phyloP scores from a whole-genome alignment of 2,888 invertebrate species.

The Tipula lateralis region DNA sequence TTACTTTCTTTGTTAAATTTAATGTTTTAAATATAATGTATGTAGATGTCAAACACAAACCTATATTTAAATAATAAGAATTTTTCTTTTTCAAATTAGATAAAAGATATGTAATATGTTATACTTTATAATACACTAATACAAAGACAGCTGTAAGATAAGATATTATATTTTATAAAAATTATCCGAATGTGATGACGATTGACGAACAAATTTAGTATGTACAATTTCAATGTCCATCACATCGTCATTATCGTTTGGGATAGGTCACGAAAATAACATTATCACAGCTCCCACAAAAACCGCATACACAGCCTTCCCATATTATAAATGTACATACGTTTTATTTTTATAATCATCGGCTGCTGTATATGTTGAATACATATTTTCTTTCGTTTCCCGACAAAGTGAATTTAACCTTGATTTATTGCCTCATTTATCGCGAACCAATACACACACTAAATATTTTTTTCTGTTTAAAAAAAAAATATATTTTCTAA shows the following conservation, averaged over 20 bases:
- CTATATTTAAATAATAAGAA: background rate
- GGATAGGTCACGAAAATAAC: background rate
- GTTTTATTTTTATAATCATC: background rate
- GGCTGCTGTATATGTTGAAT: background rate
- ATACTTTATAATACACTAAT: too few species aligned
- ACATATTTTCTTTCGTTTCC: background rate
- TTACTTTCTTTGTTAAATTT: background rate
- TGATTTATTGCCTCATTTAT: background rate
- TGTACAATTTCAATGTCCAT: background rate
- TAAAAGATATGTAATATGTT: background rate
- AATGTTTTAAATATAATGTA: background rate
- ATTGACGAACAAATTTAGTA: background rate
- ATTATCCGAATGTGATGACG: too few species aligned
- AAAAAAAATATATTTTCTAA: background rate
- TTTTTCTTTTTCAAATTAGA: background rate
- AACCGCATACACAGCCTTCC: background rate
- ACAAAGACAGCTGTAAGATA: too few species aligned
- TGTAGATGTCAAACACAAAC: background rate
- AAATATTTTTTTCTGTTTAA: background rate
- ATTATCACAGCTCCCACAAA: background rate
- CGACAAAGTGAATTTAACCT: slow-evolving; percentile 8
- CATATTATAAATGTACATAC: background rate
- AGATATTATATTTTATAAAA: too few species aligned
- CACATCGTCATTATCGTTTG: background rate
- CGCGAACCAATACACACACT: background rate